phyloP scores from a whole-genome alignment of 2,797 vertebrate species.

The Perodicticus potto region DNA sequence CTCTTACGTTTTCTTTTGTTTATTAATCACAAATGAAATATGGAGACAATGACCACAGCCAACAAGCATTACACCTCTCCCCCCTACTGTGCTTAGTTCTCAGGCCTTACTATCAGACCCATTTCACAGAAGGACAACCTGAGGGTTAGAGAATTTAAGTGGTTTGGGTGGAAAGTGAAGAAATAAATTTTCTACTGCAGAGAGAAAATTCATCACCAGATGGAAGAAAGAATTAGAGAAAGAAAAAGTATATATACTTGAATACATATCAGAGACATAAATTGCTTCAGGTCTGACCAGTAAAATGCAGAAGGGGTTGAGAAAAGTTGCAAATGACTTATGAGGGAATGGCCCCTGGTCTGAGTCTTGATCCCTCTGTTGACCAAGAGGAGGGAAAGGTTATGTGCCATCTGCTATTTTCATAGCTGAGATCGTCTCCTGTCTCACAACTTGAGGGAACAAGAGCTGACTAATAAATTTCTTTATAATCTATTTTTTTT shows the following conservation, averaged over 20 bases:
- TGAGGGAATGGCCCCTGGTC: not conserved
- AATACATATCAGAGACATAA: not conserved
- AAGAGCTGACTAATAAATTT: not conserved
- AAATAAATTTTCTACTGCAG: not conserved
- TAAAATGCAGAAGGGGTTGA: not conserved
- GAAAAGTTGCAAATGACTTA: not conserved
- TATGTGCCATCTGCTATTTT: not conserved
- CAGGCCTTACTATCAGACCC: not conserved
- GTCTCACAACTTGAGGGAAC: not conserved
- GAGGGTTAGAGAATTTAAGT: not conserved
- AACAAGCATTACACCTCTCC: not conserved
- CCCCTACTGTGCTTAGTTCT: not conserved
- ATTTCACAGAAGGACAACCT: not conserved
- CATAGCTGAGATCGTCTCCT: not conserved
- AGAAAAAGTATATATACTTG: not conserved
- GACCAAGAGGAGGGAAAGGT: not conserved
- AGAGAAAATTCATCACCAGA: not conserved
- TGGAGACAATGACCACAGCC: not conserved
- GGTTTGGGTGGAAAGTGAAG: not conserved
- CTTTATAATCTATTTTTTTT: constrained; percentile 43
- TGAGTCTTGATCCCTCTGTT: too few species aligned
- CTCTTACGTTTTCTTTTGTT: not conserved
- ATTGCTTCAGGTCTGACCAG: not conserved
- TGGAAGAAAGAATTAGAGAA: not conserved
- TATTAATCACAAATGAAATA: not conserved